Evolutionary conservation across 2,888 invertebrate genomes (phyloP).

Genomic region (Amaurobius ferox): DNA sequence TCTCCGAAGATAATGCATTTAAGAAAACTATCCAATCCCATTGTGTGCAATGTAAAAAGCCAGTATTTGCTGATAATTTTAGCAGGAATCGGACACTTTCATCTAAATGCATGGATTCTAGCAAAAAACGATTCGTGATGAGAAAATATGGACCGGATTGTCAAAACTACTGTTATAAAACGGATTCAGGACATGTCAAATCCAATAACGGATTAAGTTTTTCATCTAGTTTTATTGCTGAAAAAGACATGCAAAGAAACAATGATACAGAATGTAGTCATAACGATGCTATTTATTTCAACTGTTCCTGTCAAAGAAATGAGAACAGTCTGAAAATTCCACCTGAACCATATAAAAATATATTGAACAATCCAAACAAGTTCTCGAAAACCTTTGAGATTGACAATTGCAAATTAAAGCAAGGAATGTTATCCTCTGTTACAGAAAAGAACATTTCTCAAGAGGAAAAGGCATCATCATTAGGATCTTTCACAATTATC

Average conservation of each 20-base stretch:
- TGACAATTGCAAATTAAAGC: no score
- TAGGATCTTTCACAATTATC: constrained; percentile 26
- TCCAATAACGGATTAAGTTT: background rate
- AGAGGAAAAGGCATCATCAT: background rate
- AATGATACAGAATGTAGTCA: no score
- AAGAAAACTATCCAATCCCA: background rate
- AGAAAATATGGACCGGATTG: background rate
- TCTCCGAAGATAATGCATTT: background rate
- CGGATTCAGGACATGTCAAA: background rate
- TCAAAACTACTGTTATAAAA: background rate
- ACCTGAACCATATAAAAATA: no score
- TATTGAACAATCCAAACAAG: no score
- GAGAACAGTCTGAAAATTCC: background rate
- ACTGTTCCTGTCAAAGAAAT: no score
- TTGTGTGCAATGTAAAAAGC: background rate
- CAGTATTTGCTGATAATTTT: background rate
- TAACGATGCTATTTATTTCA: no score
- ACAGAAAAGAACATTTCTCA: no score
- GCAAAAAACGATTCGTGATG: background rate
- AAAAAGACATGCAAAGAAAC: no score
- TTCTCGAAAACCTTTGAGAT: no score
- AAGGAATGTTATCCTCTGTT: no score
- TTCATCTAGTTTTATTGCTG: no score
- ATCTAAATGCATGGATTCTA: background rate
- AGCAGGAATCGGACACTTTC: background rate